These are phyloP conservation scores for Hypomesus transpacificus DNA, from an alignment of 2,113 vertebrate genomes.

Conservation along the genomic window DNA sequence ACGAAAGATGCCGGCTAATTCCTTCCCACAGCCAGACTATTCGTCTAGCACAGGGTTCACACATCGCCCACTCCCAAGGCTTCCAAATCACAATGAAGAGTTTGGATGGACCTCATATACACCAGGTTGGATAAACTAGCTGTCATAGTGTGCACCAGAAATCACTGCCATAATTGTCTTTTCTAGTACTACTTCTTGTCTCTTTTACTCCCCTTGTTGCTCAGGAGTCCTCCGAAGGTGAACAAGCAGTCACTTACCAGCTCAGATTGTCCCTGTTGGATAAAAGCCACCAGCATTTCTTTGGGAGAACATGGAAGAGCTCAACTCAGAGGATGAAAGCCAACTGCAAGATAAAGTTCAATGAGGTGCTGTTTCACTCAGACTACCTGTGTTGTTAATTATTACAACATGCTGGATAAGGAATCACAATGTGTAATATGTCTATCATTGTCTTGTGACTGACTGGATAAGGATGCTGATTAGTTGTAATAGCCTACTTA, in stretches of 20 bases:
- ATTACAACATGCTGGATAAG: background rate
- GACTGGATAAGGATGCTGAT: no score
- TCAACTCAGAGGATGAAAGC: slow-evolving; percentile 38
- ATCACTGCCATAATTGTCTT: background rate
- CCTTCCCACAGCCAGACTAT: slow-evolving; percentile 73
- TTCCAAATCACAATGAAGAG: slow-evolving; percentile 75
- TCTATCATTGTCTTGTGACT: background rate
- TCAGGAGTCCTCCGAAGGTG: slow-evolving; percentile 47
- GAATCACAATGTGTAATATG: background rate
- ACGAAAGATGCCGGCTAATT: slow-evolving; percentile 59
- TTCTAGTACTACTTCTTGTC: background rate
- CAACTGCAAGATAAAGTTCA: slow-evolving; percentile 65
- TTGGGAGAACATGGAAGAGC: slow-evolving; percentile 88
- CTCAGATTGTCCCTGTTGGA: slow-evolving; percentile 85
- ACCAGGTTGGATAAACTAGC: slow-evolving; percentile 70
- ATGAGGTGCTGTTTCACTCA: slow-evolving; percentile 74
- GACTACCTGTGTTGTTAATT: background rate
- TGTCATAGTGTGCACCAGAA: background rate
- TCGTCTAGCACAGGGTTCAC: slow-evolving; percentile 50
- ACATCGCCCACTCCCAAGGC: slow-evolving; percentile 47
- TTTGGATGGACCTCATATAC: slow-evolving; percentile 65
- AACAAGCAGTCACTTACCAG: slow-evolving; percentile 68
- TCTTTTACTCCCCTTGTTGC: slow-evolving; percentile 12
- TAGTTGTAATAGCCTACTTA: no score
- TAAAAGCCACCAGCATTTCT: slow-evolving; percentile 79